These are phyloP conservation scores for Patella caerulea DNA, from an alignment of 2,888 invertebrate species.

Conservation along the genomic window DNA sequence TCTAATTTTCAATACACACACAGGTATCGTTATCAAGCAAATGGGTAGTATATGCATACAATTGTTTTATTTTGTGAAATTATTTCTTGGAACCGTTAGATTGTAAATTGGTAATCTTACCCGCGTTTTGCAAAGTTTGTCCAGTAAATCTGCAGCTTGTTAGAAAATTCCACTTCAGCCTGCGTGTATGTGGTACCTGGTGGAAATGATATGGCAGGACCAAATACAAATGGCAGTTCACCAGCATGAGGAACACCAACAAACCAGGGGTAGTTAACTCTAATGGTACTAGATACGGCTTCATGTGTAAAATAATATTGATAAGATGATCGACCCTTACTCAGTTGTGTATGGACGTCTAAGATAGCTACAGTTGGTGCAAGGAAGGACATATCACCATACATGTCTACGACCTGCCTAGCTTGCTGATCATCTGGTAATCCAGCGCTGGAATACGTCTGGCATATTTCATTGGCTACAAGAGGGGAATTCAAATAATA, in stretches of 20 bases:
- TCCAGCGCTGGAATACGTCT: conserved; percentile 14
- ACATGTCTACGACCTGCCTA: conserved; percentile 28
- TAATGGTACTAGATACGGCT: neutral
- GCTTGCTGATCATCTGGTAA: conserved; percentile 18
- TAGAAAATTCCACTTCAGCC: conserved; percentile 83
- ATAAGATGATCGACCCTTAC: conserved; percentile 15
- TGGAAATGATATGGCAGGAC: conserved; percentile 69
- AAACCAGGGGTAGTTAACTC: conserved; percentile 20
- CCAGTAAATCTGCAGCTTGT: conserved; percentile 92
- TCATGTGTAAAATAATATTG: conserved; percentile 31
- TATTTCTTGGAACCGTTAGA: too few relatives aligned
- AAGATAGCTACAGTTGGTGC: conserved; percentile 26
- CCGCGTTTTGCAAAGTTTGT: conserved; percentile 94
- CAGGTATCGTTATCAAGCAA: too few relatives aligned
- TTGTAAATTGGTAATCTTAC: conserved; percentile 73
- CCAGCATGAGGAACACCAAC: conserved; percentile 27
- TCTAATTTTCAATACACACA: too few relatives aligned
- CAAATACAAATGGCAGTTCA: conserved; percentile 28
- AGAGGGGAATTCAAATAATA: conserved; percentile 22
- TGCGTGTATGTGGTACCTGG: neutral
- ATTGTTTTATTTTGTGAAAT: too few relatives aligned
- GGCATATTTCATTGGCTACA: conserved; percentile 16
- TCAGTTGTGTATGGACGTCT: conserved; percentile 17
- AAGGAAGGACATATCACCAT: conserved; percentile 36
- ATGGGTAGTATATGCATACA: too few relatives aligned